These are phyloP conservation scores for Danaus plexippus DNA, from an alignment of 1,140 invertebrate genomes.

Conservation along the genomic window DNA sequence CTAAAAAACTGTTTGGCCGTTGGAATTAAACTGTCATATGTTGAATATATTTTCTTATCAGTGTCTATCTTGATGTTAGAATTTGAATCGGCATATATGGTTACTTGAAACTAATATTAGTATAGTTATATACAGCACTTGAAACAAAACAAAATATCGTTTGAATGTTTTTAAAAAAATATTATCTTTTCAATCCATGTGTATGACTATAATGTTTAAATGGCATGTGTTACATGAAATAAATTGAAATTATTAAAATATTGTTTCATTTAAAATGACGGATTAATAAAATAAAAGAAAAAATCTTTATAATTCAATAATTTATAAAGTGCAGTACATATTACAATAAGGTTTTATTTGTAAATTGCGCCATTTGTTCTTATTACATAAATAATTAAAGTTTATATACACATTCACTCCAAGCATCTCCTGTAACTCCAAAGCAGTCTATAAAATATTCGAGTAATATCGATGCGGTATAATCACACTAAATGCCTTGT, in stretches of 20 bases:
- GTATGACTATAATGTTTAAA: conserved; percentile 32
- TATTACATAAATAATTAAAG: conserved; percentile 57
- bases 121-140: conserved; percentile 9
- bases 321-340: conserved; percentile 63
- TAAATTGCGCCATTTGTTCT: conserved; percentile 60
- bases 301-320: conserved; percentile 52
- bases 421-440: conserved; percentile 57
- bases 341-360: conserved; percentile 58
- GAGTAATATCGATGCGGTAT: conserved; percentile 44
- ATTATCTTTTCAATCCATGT: conserved; percentile 11
- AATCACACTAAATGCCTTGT: conserved; percentile 54
- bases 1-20: no score
- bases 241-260: conserved; percentile 31
- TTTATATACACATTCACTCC: conserved; percentile 59
- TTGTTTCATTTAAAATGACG: conserved; percentile 12
- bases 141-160: conserved; percentile 6
- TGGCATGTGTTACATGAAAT: conserved; percentile 49
- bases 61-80: conserved; percentile 23
- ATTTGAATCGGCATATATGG: conserved; percentile 19
- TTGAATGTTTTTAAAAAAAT: conserved; percentile 11
- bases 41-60: conserved; percentile 12
- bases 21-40: no score
- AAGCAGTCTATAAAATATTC: conserved; percentile 58
- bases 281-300: conserved; percentile 23
- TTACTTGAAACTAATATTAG: conserved; percentile 15